A percentile compares a stretch with the other conserved stretches of the same genome.
phyloP scores from a whole-genome alignment of 2,888 invertebrate genomes.

The Ceramica pisi region DNA sequence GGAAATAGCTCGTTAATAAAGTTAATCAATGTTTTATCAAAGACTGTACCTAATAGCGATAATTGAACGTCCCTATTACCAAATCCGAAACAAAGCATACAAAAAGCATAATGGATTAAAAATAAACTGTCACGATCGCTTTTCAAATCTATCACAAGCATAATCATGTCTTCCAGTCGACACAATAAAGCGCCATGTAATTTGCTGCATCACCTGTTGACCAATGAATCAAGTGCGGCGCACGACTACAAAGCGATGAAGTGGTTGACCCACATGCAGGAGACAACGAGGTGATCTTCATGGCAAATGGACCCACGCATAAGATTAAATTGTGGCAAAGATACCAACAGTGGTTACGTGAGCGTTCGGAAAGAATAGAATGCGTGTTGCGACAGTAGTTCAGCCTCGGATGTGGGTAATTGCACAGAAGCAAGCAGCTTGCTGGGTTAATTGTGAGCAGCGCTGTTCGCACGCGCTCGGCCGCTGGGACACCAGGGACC shows the following conservation, averaged over 20 bases:
- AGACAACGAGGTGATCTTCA: constrained; percentile 74
- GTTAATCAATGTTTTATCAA: not conserved
- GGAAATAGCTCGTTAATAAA: not conserved
- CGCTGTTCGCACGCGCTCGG: constrained; percentile 82
- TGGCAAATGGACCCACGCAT: constrained; percentile 67
- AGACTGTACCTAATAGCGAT: not conserved
- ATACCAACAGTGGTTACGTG: constrained; percentile 80
- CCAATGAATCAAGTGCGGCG: constrained; percentile 60
- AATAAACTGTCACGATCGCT: constrained; percentile 41
- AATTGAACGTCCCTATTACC: not conserved
- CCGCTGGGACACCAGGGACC: constrained; percentile 73
- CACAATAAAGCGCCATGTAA: constrained; percentile 45
- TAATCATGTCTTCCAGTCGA: constrained; percentile 44
- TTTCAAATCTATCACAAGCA: constrained; percentile 35
- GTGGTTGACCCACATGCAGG: constrained; percentile 78
- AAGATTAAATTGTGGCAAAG: constrained; percentile 70
- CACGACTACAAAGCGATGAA: constrained; percentile 63
- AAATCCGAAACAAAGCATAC: constrained; percentile 9
- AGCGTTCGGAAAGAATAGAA: constrained; percentile 82
- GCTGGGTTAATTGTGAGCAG: constrained; percentile 75
- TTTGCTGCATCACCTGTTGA: constrained; percentile 61
- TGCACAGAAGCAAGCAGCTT: constrained; percentile 75
- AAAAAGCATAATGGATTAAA: constrained; percentile 29
- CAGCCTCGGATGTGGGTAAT: constrained; percentile 85
- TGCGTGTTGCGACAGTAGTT: constrained; percentile 82